phyloP scores from a whole-genome alignment of 2,888 invertebrate genomes.

The Cerceris rybyensis region DNA sequence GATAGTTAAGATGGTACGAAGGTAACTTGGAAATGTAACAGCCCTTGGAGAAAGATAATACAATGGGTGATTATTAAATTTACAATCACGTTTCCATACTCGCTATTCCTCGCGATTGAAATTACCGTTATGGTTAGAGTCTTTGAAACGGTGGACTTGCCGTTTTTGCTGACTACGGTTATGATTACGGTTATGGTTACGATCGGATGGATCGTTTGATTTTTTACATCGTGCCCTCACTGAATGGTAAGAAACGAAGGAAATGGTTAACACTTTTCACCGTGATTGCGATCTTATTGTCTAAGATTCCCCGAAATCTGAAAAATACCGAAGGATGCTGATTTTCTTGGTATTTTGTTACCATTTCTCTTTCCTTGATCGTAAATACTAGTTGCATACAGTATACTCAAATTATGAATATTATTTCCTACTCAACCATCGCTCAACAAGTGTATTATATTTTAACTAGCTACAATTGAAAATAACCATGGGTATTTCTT shows the following conservation, averaged over 20 bases:
- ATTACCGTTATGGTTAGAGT: constrained; percentile 32
- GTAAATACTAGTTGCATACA: not conserved
- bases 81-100: too few species aligned
- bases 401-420: not conserved
- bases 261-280: not conserved
- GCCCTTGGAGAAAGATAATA: too few species aligned
- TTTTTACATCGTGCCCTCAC: constrained; percentile 22
- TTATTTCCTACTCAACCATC: too few species aligned
- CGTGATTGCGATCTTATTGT: not conserved
- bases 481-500: not conserved
- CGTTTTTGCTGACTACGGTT: constrained; percentile 34
- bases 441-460: too few species aligned
- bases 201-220: constrained; percentile 27
- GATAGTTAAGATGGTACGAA: too few species aligned
- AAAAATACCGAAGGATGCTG: not conserved
- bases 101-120: not conserved
- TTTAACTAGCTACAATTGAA: too few species aligned
- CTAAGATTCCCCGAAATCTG: not conserved
- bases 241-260: not conserved
- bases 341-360: not conserved
- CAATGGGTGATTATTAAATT: too few species aligned
- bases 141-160: constrained; percentile 21
- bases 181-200: constrained; percentile 41
- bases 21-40: too few species aligned
- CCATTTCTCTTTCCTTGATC: not conserved